Percentiles rank a stretch among this genome's conserved stretches.
These are phyloP conservation scores for Lithobates pipiens DNA, from an alignment of 2,797 vertebrate species.

Conservation along the genomic window DNA sequence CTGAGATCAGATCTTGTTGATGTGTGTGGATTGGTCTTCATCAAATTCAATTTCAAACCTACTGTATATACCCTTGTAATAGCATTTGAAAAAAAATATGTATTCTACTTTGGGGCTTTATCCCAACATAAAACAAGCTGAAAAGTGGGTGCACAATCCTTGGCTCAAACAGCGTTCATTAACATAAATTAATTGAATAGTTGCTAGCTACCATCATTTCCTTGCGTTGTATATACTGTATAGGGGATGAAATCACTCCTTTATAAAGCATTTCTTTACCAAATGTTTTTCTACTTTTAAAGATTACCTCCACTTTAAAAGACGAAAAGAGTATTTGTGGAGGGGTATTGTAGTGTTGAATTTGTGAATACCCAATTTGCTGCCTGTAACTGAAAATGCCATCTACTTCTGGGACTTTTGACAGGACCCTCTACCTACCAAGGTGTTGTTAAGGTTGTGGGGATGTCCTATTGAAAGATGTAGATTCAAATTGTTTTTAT, in stretches of 20 bases:
- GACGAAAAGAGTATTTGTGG: not conserved
- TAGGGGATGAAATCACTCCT: not conserved
- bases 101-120: too few species aligned
- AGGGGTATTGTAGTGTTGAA: not conserved
- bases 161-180: not conserved
- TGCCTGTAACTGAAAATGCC: not conserved
- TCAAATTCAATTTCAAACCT: not conserved
- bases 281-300: too few species aligned
- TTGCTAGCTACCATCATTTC: not conserved
- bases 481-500: not conserved
- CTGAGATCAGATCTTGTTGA: not conserved
- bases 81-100: too few species aligned
- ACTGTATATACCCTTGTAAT: too few species aligned
- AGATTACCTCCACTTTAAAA: not conserved
- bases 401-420: not conserved
- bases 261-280: too few species aligned
- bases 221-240: not conserved
- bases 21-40: not conserved
- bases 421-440: not conserved
- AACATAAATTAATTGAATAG: too few species aligned
- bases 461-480: not conserved
- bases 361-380: not conserved
- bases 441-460: not conserved
- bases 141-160: not conserved
- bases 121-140: too few species aligned